These are phyloP conservation scores for Autographa gamma DNA, from an alignment of 2,888 invertebrate genomes.

Conservation along the genomic window DNA sequence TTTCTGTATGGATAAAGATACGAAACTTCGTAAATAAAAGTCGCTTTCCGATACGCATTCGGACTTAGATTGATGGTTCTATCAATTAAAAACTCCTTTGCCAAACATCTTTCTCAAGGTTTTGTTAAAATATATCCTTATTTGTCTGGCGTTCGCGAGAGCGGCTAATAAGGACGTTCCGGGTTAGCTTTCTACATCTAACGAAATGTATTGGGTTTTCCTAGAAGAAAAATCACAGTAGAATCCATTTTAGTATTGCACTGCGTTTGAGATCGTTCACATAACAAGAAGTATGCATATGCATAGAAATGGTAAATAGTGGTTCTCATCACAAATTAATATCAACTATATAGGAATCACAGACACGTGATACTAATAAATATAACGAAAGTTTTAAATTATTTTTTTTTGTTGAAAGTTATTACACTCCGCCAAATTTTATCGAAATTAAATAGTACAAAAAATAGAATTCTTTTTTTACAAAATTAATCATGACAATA, in stretches of 20 bases:
- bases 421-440: no score
- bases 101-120: slow-evolving; percentile 1
- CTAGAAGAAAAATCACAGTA: background rate
- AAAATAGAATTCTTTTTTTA: no score
- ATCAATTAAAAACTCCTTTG: slow-evolving; percentile 3
- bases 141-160: slow-evolving; percentile 4
- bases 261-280: background rate
- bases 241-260: background rate
- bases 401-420: background rate
- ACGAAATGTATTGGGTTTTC: slow-evolving; percentile 1
- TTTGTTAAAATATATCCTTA: slow-evolving; percentile 4
- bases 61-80: slow-evolving; percentile 4
- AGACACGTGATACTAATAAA: background rate
- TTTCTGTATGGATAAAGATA: background rate
- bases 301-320: background rate
- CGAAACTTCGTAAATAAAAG: background rate
- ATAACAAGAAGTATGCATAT: background rate
- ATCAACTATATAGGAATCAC: background rate
- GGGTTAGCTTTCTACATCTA: background rate
- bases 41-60: background rate
- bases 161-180: slow-evolving; percentile 1
- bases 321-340: background rate
- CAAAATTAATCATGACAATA: no score
- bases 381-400: no score
- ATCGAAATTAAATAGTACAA: no score